These are phyloP conservation scores for Hyppa rectilinea DNA, from an alignment of 2,888 invertebrate species.

Conservation along the genomic window DNA sequence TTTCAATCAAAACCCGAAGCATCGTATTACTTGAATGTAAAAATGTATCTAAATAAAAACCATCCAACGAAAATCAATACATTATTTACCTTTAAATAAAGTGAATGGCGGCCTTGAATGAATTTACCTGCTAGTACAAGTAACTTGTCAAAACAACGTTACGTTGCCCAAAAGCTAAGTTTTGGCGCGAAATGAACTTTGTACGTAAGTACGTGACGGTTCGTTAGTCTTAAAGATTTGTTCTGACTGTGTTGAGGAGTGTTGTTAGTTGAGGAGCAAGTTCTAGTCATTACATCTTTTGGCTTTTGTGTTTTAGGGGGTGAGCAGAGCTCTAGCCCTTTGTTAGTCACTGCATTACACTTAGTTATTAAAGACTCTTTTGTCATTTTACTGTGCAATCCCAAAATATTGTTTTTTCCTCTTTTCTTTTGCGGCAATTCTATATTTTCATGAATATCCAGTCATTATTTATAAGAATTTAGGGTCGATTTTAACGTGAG, in stretches of 20 bases:
- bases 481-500: not conserved
- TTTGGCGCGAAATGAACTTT: constrained; percentile 58
- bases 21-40: not conserved
- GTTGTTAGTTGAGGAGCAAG: constrained; percentile 22
- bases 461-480: not conserved
- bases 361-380: not conserved
- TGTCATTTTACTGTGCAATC: not conserved
- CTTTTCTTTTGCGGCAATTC: not conserved
- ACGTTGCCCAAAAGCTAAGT: constrained; percentile 63
- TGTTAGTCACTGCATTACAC: not conserved
- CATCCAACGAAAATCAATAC: constrained; percentile 19
- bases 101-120: constrained; percentile 38
- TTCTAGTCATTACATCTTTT: constrained; percentile 23
- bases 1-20: constrained; percentile 14
- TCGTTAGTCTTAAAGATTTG: constrained; percentile 59
- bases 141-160: constrained; percentile 61
- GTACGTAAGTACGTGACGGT: constrained; percentile 48
- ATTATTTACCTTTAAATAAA: constrained; percentile 3
- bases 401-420: not conserved
- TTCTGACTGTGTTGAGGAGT: constrained; percentile 44
- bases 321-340: not conserved
- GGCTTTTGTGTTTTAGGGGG: not conserved
- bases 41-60: not conserved
- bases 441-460: no score
- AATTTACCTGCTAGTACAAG: constrained; percentile 40